Base-by-base conservation (phyloP, 1,140 invertebrate species). In the Linepithema humile region DNA sequence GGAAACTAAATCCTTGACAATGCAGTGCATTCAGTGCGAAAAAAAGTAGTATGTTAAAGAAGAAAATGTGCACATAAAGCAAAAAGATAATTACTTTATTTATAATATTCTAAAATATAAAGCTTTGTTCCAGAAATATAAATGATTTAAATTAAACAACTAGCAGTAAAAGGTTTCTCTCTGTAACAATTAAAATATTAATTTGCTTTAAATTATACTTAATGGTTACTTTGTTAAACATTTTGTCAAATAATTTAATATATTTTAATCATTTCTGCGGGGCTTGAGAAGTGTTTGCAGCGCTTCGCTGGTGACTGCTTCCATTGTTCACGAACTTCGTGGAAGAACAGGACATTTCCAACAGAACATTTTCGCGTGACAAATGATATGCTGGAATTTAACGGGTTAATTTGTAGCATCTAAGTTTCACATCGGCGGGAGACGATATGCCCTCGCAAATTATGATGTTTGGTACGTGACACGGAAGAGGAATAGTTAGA, bases 341-440 rank as follows among this genome's bases (percentile, higher is more conserved):
- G 35, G 23, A 53, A 80, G 64, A 70, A 40, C 64, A n/a, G 12
- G 15, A 80, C 23, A 67, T 64, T 78, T 69, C 45, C 62, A 20
- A 55, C 43, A n/a, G 62, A 80, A 69, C 75, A 80, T 70, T 55
- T 78, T 78, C 64, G 12, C 26, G 23, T 80, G 64, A 80, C 64
- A 80, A 80, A 80, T 57, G 75, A 80, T 29, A 70, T 20, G 48
- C 23, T 69, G 64, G 48, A 69, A 80, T 80, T 57, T 70, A 69
- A 80, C 50, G 75, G 35, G 48, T 80, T 80, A 69, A 80, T 80
- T 80, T 80, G 75, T 57, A 78, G 48, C 35, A 69, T 32, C 35
- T 70, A 70, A 80, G 64, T 80, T 69, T 70, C 35, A 65, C 64
- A 70, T 80, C 26, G 75, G 48, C 50, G 75, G 10, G n/a, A 40